Evolutionary conservation across 37 sponge, comb jelly and placozoan species (phyloP).

Genomic region (Haliclona indistincta): DNA sequence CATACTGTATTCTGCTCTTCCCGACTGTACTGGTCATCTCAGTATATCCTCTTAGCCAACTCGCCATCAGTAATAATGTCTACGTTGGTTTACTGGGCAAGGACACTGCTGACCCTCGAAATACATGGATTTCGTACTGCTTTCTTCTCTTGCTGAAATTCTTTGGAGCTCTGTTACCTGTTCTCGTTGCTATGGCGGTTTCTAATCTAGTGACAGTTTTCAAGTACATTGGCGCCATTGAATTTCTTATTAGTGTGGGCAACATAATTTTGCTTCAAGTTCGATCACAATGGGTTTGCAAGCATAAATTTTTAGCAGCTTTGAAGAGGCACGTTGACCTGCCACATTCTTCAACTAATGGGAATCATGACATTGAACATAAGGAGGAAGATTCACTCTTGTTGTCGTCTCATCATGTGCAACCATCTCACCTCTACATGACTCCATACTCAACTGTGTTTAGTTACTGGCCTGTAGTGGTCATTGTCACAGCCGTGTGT

Average conservation of each 20-base stretch:
- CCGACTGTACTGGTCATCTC: slow-evolving; percentile 83
- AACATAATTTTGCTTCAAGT: slow-evolving; percentile 34
- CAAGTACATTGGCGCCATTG: slow-evolving; percentile 73
- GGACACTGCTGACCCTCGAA: slow-evolving; percentile 46
- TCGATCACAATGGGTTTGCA: slow-evolving; percentile 5
- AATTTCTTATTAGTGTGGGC: slow-evolving; percentile 55
- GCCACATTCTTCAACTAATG: too few relatives aligned
- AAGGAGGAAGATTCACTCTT: too few relatives aligned
- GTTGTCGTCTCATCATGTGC: too few relatives aligned
- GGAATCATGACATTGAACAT: too few relatives aligned
- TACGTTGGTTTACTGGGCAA: slow-evolving; percentile 50
- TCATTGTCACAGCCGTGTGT: too few relatives aligned
- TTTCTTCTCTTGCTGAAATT: slow-evolving; percentile 51
- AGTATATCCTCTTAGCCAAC: slow-evolving; percentile 67
- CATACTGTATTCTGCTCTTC: slow-evolving; percentile 82
- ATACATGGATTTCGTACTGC: too few relatives aligned
- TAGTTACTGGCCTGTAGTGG: too few relatives aligned
- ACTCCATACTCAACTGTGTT: too few relatives aligned
- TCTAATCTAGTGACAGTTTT: slow-evolving; percentile 78
- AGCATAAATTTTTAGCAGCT: too few relatives aligned
- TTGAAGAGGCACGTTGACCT: too few relatives aligned
- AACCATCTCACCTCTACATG: too few relatives aligned
- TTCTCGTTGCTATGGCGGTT: slow-evolving; percentile 68
- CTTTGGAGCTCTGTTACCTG: slow-evolving; percentile 55
- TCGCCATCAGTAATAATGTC: slow-evolving; percentile 66